A percentile compares a stretch with the other conserved stretches of the same genome.
These are phyloP conservation scores for Drosophila arawakana DNA, from an alignment of 1,140 invertebrate genomes.

Conservation along the genomic window DNA sequence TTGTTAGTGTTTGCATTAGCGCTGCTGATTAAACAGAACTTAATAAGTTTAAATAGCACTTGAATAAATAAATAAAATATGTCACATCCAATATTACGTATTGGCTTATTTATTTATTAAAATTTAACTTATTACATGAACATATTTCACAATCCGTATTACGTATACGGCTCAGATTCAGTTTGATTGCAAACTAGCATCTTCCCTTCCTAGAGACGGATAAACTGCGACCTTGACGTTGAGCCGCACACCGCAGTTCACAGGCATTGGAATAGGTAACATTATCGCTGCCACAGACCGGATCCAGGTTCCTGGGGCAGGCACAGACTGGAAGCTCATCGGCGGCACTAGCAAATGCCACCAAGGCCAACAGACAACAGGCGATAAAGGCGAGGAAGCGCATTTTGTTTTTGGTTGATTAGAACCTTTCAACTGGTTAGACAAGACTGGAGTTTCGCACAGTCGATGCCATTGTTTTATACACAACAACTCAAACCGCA, in stretches of 20 bases:
- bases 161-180: neutral
- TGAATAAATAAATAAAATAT: conserved; percentile 8
- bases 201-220: conserved; percentile 26
- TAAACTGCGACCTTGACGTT: conserved; percentile 47
- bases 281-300: conserved; percentile 66
- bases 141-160: conserved; percentile 2
- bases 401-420: conserved; percentile 45
- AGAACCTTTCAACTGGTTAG: conserved; percentile 37
- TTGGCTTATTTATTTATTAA: conserved; percentile 7
- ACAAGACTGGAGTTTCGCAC: conserved; percentile 51
- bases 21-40: conserved; percentile 7
- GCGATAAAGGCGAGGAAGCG: conserved; percentile 55
- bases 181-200: conserved; percentile 31
- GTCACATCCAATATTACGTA: neutral
- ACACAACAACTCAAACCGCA: conserved; percentile 1
- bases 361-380: conserved; percentile 41
- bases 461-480: conserved; percentile 53
- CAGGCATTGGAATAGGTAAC: conserved; percentile 67
- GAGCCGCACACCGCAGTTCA: conserved; percentile 49
- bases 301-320: conserved; percentile 56
- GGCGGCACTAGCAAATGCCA: conserved; percentile 29
- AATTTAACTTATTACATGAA: neutral
- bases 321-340: conserved; percentile 33
- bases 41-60: neutral
- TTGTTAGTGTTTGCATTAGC: conserved; percentile 9